Evolutionary conservation across 2,888 invertebrate species (phyloP).

Genomic region (Urechis unicinctus): DNA sequence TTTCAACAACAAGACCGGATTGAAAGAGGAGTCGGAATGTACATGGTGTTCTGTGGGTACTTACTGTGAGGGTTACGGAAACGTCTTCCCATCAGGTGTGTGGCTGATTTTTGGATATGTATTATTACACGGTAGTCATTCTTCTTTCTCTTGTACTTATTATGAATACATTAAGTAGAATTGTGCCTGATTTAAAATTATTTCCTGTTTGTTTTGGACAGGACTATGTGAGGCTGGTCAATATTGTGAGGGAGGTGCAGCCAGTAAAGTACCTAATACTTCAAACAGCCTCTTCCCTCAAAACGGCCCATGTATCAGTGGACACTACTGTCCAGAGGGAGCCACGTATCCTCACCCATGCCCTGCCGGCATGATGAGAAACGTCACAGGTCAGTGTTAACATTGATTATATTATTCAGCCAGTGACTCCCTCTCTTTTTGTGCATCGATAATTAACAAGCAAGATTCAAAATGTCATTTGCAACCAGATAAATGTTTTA

Average conservation of each 20-base stretch:
- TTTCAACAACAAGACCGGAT: conserved; percentile 40
- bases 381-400: conserved; percentile 37
- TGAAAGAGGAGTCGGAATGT: conserved; percentile 28
- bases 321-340: conserved; percentile 42
- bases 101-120: background rate
- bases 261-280: conserved; percentile 27
- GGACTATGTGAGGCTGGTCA: conserved; percentile 42
- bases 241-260: conserved; percentile 42
- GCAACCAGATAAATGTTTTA: no score
- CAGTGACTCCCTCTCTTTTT: no score
- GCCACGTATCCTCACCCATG: conserved; percentile 33
- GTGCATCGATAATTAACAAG: no score
- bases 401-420: no score
- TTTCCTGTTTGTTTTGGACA: conserved; percentile 11
- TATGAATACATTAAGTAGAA: no score
- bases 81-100: conserved; percentile 34
- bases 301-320: conserved; percentile 39
- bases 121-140: background rate
- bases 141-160: no score
- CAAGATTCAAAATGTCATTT: no score
- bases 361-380: conserved; percentile 38
- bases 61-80: conserved; percentile 43
- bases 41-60: conserved; percentile 35
- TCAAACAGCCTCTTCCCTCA: conserved; percentile 28
- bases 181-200: background rate